phyloP scores from a whole-genome alignment of 2,113 vertebrate species.

The Hypocryptadius cinnamomeus region DNA sequence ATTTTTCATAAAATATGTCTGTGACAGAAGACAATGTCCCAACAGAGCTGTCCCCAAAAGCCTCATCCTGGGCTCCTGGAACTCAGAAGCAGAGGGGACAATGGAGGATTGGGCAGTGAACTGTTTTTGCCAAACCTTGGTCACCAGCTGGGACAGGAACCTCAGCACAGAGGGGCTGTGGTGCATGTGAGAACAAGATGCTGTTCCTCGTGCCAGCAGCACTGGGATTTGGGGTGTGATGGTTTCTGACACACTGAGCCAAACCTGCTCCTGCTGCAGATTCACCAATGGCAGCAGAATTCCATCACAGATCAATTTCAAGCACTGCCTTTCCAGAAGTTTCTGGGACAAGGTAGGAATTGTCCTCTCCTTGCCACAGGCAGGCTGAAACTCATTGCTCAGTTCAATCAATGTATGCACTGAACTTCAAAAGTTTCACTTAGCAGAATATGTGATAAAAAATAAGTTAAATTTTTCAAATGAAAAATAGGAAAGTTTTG shows the following conservation, averaged over 20 bases:
- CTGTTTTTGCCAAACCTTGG: not conserved
- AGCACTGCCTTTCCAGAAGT: not conserved
- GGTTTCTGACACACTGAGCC: not conserved
- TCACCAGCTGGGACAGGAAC: not conserved
- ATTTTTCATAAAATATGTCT: no score
- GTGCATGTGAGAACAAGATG: not conserved
- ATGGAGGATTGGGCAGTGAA: not conserved
- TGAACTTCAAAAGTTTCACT: conserved; percentile 35
- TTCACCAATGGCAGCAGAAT: not conserved
- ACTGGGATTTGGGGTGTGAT: not conserved
- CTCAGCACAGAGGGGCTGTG: not conserved
- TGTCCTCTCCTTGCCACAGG: conserved; percentile 4
- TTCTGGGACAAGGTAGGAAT: not conserved
- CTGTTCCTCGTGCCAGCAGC: not conserved
- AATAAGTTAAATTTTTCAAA: not conserved
- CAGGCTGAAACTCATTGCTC: not conserved
- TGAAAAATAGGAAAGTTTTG: not conserved
- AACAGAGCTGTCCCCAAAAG: not conserved
- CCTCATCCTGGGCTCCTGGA: not conserved
- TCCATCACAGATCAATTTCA: not conserved
- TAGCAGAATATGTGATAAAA: not conserved
- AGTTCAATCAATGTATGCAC: conserved; percentile 10
- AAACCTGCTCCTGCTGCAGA: not conserved
- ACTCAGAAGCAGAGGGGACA: no score
- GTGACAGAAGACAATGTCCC: not conserved